phyloP scores from a whole-genome alignment of 2,888 invertebrate species.

The Macrophya annulata region DNA sequence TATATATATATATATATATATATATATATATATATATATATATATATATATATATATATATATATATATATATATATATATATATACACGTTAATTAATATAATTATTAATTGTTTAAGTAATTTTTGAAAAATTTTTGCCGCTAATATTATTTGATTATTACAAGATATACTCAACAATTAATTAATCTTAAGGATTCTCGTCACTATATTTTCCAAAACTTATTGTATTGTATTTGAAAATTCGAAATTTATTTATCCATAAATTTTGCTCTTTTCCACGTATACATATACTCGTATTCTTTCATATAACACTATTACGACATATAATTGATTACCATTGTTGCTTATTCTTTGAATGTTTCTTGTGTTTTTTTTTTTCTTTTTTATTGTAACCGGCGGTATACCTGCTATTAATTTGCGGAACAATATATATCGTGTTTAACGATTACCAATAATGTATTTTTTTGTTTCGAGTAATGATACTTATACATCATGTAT shows the following conservation, averaged over 20 bases:
- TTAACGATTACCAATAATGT: neutral
- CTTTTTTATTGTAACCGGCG: neutral
- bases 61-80: neutral
- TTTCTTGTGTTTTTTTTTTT: neutral
- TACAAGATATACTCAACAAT: neutral
- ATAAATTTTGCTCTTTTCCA: neutral
- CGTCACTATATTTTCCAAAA: neutral
- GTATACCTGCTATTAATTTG: neutral
- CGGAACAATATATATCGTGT: neutral
- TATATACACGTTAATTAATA: neutral
- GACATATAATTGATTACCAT: neutral
- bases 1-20: neutral
- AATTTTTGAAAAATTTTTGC: neutral
- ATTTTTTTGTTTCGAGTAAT: neutral
- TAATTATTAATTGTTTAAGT: neutral
- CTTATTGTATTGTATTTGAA: neutral
- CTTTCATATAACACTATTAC: neutral
- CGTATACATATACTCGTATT: neutral
- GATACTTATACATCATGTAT: constrained; percentile 2
- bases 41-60: neutral
- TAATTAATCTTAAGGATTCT: neutral
- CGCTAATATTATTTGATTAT: neutral
- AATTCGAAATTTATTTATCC: too few species aligned
- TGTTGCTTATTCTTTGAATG: neutral
- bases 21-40: neutral